phyloP scores from a whole-genome alignment of 2,888 invertebrate genomes.

The Anoncus sp. region DNA sequence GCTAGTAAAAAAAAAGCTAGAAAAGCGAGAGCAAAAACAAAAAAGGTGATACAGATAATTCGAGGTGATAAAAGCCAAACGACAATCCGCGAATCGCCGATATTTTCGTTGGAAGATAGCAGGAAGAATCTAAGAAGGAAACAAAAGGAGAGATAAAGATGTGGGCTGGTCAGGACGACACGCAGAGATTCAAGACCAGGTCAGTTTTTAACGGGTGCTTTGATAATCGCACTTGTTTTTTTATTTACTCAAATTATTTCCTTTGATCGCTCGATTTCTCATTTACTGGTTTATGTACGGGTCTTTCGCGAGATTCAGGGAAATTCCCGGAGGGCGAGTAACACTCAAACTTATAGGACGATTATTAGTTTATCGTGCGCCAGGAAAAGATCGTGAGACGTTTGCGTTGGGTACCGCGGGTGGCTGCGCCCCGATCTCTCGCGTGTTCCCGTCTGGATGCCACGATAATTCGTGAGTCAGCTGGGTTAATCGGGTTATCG shows the following conservation, averaged over 20 bases:
- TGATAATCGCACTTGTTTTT: background rate
- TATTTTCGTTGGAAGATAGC: slow-evolving; percentile 14
- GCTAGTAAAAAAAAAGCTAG: slow-evolving; percentile 1
- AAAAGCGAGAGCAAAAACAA: background rate
- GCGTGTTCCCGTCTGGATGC: slow-evolving; percentile 63
- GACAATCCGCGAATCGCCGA: slow-evolving; percentile 5
- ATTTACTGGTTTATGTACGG: too few species aligned
- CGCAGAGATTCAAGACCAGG: slow-evolving; percentile 80
- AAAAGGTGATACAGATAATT: slow-evolving; percentile 4
- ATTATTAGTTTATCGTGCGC: background rate
- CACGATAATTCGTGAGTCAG: slow-evolving; percentile 66
- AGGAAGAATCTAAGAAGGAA: background rate
- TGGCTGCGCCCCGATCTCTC: slow-evolving; percentile 62
- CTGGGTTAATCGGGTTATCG: slow-evolving; percentile 66
- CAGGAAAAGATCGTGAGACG: slow-evolving; percentile 30
- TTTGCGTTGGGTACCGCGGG: slow-evolving; percentile 44
- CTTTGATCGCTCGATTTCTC: background rate
- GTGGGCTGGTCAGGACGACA: slow-evolving; percentile 81
- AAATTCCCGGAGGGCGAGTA: too few species aligned
- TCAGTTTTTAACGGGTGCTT: slow-evolving; percentile 56
- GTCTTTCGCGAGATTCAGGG: too few species aligned
- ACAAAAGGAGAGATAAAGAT: slow-evolving; percentile 65
- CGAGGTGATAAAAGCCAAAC: slow-evolving; percentile 26
- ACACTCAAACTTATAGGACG: too few species aligned
- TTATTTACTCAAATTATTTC: background rate